Conservation (phyloP, 2,888 invertebrate species). For the Cosmorhoe ocellata region DNA sequence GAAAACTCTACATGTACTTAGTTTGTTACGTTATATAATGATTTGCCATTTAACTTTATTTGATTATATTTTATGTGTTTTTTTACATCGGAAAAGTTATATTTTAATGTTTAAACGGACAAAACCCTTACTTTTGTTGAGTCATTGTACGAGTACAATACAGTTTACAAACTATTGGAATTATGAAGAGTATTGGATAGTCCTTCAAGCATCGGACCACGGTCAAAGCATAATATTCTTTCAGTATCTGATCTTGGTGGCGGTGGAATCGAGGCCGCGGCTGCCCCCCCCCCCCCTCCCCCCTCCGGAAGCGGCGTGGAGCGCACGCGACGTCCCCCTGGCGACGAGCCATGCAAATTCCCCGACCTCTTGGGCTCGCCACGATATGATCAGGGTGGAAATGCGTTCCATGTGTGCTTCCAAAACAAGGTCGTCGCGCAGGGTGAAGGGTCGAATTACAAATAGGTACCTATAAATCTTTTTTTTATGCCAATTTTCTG, state of each 20-base stretch:
- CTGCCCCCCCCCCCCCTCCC: constrained; percentile 31
- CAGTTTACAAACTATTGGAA: too few species aligned
- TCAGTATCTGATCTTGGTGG: constrained; percentile 64
- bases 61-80: too few species aligned
- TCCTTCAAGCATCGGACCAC: constrained; percentile 40
- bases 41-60: too few species aligned
- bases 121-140: too few species aligned
- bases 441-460: constrained; percentile 40
- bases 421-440: constrained; percentile 56
- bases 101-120: too few species aligned
- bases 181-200: too few species aligned
- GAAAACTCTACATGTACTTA: too few species aligned
- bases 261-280: constrained; percentile 65
- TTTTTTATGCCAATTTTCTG: constrained; percentile 33
- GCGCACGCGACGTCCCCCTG: constrained; percentile 65
- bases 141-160: too few species aligned
- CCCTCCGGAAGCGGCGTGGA: constrained; percentile 66
- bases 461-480: constrained; percentile 34
- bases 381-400: constrained; percentile 50
- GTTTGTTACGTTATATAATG: too few species aligned
- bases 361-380: constrained; percentile 53
- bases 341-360: constrained; percentile 75
- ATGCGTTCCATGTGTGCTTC: constrained; percentile 56
- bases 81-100: too few species aligned
- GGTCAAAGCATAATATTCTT: constrained; percentile 51